Base-by-base conservation (phyloP, 37 sponge, comb jelly and placozoan genomes). In the Beroe forskalii region DNA sequence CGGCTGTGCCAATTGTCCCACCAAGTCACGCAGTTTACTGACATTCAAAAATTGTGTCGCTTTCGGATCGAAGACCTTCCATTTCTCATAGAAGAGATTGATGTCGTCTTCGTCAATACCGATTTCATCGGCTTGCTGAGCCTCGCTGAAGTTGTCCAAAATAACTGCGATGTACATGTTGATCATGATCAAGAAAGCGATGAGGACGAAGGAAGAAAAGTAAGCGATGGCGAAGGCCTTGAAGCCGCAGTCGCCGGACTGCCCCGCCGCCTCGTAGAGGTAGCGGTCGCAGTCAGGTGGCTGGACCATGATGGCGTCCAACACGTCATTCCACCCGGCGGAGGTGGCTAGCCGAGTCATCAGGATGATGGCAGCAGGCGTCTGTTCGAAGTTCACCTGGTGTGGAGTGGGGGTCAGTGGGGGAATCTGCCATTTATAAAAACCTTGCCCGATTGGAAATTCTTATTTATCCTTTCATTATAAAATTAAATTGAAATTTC, bases 261-360 rank as follows among this genome's bases (percentile, higher is more conserved):
- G 19, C 6, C 64, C 89, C 0, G 24, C 67, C 9, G 36, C 1
- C 48, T 61, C 64, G 55, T 80, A 80, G 40, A 80, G 40, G 55
- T 80, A 33, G 6, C 4, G 41, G 63, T 91, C 67, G 62, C 91
- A 91, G 62, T 91, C 66, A 6, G 91, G 91, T 2, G 89, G 89
- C 9, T 35, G 19, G 1, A 83, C 0, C 62, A 89, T 41, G 39
- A 76, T 23, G 41, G 91, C 22, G 41, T 89, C 61, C 24, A 91
- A 62, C 86, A 91, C 72, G 64, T 91, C 91, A 43, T 91, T 91
- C 91, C 91, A 91, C 6, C 91, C 91, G 36, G 91, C 91, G 0
- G 86, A 67, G 3, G 91, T 91, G 9, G 89, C 62, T 4, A 91
- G 40, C 55, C 91, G 41, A 8, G 67, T 62, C 63, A 91, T 67